A percentile compares a stretch with the other conserved stretches of the same genome.
Conservation (phyloP, 1,140 invertebrate genomes). For the Euborellia annulipes region DNA sequence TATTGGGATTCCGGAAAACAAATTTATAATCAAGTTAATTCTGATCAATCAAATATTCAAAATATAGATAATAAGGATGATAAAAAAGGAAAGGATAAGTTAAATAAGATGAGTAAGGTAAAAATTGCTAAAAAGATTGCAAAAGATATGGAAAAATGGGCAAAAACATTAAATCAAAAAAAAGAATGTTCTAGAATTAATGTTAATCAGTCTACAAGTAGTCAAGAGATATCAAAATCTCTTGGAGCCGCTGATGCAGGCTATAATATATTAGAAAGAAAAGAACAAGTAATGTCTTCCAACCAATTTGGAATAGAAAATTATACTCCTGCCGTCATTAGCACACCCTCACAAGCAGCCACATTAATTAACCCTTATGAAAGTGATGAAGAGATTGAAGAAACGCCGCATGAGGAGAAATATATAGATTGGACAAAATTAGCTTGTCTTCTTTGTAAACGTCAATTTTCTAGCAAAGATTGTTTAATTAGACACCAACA, state of each 20-base stretch:
- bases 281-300: too few species aligned
- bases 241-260: constrained; percentile 2
- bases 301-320: too few species aligned
- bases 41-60: too few species aligned
- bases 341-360: too few species aligned
- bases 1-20: constrained; percentile 38
- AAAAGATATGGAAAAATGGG: constrained; percentile 20
- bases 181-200: background rate
- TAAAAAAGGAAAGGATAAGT: constrained; percentile 15
- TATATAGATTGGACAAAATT: constrained; percentile 36
- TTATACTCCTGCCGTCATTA: too few species aligned
- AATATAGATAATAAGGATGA: background rate
- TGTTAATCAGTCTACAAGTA: background rate
- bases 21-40: constrained; percentile 23
- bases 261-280: background rate
- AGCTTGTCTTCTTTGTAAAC: constrained; percentile 45
- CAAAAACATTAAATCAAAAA: constrained; percentile 4
- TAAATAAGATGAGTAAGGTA: constrained; percentile 26
- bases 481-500: constrained; percentile 37
- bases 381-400: constrained; percentile 23
- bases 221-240: background rate
- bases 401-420: constrained; percentile 25
- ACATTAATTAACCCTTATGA: constrained; percentile 11
- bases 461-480: constrained; percentile 41
- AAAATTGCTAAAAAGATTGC: constrained; percentile 48